Conservation (phyloP, 1,140 invertebrate genomes). For the Zaprionus inermis region DNA sequence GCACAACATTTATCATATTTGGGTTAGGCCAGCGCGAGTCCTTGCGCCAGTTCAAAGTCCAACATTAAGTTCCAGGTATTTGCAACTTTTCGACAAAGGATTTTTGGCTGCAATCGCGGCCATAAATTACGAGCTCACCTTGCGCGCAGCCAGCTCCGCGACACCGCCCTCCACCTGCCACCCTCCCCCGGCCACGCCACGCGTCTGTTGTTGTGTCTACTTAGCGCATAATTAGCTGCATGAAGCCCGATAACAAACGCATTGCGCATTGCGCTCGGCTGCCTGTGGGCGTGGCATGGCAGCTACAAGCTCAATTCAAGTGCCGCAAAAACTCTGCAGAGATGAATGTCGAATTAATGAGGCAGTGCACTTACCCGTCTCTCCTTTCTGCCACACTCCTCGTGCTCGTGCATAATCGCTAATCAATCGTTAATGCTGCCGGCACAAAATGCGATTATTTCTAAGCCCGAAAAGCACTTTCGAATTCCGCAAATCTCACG, state of each 20-base stretch:
- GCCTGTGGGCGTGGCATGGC: background rate
- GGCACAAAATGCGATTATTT: background rate
- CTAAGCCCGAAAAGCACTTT: background rate
- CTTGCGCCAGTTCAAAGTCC: slow-evolving; percentile 73
- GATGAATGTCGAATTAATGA: slow-evolving; percentile 78
- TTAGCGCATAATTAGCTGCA: slow-evolving; percentile 83
- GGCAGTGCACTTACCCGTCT: background rate
- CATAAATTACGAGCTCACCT: slow-evolving; percentile 64
- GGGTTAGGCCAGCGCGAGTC: slow-evolving; percentile 28
- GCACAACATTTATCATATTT: slow-evolving; percentile 80
- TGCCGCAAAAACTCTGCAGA: slow-evolving; percentile 60
- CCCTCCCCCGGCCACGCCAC: slow-evolving; percentile 19
- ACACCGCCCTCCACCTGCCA: background rate
- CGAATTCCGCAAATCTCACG: background rate
- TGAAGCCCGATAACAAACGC: slow-evolving; percentile 59
- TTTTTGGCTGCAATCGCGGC: slow-evolving; percentile 80
- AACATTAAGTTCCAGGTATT: slow-evolving; percentile 82
- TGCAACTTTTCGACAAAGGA: slow-evolving; percentile 82
- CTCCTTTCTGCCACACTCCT: background rate
- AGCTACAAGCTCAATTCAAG: slow-evolving; percentile 27
- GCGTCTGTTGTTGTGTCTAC: slow-evolving; percentile 53
- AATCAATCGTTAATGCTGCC: background rate
- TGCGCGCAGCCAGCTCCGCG: background rate
- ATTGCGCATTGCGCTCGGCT: slow-evolving; percentile 10
- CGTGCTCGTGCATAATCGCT: background rate